A percentile compares a stretch with the other conserved stretches of the same genome.
Conservation (phyloP, 2,888 invertebrate genomes). For the Ormyrus pomaceus region DNA sequence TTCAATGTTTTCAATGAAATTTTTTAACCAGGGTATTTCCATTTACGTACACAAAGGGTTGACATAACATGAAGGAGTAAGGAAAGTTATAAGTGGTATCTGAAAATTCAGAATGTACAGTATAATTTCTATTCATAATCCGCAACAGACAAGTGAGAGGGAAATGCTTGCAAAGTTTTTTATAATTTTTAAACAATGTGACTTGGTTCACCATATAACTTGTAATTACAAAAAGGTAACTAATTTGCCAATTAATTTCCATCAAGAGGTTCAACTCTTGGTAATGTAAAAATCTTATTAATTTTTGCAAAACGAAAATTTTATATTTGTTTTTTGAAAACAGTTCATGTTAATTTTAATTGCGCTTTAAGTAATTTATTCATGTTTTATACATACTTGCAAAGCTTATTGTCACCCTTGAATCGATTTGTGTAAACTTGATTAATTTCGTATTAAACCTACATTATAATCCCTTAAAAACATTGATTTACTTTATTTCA, state of each 20-base stretch:
- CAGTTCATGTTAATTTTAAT: slow-evolving; percentile 45
- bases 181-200: slow-evolving; percentile 44
- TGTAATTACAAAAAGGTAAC: slow-evolving; percentile 23
- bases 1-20: slow-evolving; percentile 27
- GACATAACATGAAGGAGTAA: slow-evolving; percentile 5
- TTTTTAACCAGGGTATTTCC: slow-evolving; percentile 20
- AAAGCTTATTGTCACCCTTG: slow-evolving; percentile 32
- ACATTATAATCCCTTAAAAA: slow-evolving; percentile 31
- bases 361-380: slow-evolving; percentile 48
- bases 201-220: slow-evolving; percentile 38
- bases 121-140: slow-evolving; percentile 18
- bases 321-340: slow-evolving; percentile 38
- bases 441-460: slow-evolving; percentile 48
- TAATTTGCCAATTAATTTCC: slow-evolving; percentile 14
- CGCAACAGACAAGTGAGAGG: slow-evolving; percentile 18
- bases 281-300: slow-evolving; percentile 4
- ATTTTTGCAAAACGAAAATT: slow-evolving; percentile 28
- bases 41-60: slow-evolving; percentile 9
- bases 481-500: slow-evolving; percentile 5
- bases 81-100: neutral
- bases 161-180: slow-evolving; percentile 27
- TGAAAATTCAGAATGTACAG: slow-evolving; percentile 30
- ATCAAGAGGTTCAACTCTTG: slow-evolving; percentile 26
- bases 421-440: slow-evolving; percentile 51
- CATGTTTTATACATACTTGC: slow-evolving; percentile 46